phyloP scores from a whole-genome alignment of 1,140 invertebrate genomes.

The Stenopsyche tienmushanensis region DNA sequence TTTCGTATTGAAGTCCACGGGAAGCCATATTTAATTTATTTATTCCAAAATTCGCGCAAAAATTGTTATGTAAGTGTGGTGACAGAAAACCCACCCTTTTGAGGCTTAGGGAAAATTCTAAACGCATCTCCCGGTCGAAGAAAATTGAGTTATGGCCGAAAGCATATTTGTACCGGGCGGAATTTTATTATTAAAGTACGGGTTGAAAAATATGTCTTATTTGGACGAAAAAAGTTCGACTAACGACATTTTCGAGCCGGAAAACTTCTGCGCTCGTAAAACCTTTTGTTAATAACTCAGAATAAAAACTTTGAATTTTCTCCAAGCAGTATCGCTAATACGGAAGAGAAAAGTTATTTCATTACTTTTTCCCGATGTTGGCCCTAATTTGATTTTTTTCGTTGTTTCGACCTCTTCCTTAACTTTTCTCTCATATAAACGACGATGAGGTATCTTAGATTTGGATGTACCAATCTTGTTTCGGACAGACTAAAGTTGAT shows the following conservation, averaged over 20 bases:
- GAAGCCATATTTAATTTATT: too few relatives aligned
- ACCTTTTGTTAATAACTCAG: constrained; percentile 22
- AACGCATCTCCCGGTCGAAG: constrained; percentile 4
- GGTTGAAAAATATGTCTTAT: too few relatives aligned
- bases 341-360: not conserved
- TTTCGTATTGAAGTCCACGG: too few relatives aligned
- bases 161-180: constrained; percentile 14
- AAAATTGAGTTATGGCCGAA: constrained; percentile 19
- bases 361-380: not conserved
- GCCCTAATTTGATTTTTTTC: constrained; percentile 13
- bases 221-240: not conserved
- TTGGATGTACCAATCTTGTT: too few relatives aligned
- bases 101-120: constrained; percentile 5
- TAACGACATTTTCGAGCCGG: constrained; percentile 7
- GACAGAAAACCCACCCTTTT: too few relatives aligned
- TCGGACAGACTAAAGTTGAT: too few relatives aligned
- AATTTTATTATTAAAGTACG: constrained; percentile 20
- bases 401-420: not conserved
- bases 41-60: too few relatives aligned
- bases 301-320: not conserved
- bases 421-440: not conserved
- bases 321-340: not conserved
- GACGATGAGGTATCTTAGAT: too few relatives aligned
- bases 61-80: too few relatives aligned
- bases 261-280: constrained; percentile 16